Evolutionary conservation across 2,888 invertebrate species (phyloP).

Genomic region (Trachelus iudaicus): DNA sequence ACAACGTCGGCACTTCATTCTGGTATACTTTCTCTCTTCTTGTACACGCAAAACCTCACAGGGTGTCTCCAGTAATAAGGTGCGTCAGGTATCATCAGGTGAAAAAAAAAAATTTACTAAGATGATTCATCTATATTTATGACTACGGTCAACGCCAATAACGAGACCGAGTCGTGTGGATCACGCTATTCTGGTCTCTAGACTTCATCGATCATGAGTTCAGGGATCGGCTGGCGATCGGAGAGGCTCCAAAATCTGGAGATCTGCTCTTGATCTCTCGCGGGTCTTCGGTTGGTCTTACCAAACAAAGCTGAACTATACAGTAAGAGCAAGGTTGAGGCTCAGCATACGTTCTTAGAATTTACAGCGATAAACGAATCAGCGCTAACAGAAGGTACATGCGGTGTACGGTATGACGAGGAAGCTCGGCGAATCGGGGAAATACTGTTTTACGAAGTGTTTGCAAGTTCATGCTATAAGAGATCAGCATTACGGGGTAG

Average conservation of each 20-base stretch:
- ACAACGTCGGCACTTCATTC: background rate
- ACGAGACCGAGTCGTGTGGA: background rate
- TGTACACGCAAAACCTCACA: background rate
- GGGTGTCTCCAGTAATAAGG: background rate
- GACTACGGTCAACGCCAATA: background rate
- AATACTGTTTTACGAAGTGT: too few relatives aligned
- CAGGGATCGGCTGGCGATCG: background rate
- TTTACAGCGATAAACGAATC: background rate
- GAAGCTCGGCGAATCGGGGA: too few relatives aligned
- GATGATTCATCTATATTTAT: background rate
- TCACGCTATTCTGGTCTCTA: background rate
- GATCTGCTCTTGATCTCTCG: background rate
- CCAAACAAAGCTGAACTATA: background rate
- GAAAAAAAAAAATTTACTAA: background rate
- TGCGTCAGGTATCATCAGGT: background rate
- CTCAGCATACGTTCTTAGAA: background rate
- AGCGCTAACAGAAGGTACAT: background rate
- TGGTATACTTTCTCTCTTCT: background rate
- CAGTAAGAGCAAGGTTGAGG: background rate
- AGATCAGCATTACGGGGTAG: too few relatives aligned
- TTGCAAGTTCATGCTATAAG: too few relatives aligned
- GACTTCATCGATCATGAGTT: background rate
- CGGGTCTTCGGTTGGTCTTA: background rate
- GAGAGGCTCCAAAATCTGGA: background rate
- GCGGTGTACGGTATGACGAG: too few relatives aligned